A percentile compares a stretch with the other conserved stretches of the same genome.
phyloP scores from a whole-genome alignment of 2,113 vertebrate genomes.

The Hydropotes inermis region DNA sequence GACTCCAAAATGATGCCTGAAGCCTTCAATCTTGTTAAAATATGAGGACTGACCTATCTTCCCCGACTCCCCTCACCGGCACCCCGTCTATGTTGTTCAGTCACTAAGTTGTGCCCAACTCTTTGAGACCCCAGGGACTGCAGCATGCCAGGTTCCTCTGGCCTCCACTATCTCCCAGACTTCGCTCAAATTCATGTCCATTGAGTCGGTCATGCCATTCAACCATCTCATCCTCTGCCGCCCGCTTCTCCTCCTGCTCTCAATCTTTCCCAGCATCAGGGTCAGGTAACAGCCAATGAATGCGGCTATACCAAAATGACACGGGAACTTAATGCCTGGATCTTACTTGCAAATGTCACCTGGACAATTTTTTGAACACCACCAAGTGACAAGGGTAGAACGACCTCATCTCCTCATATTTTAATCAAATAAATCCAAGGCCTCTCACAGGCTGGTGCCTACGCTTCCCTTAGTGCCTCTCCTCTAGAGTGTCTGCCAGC shows the following conservation, averaged over 20 bases:
- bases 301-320: neutral
- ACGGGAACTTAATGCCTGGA: neutral
- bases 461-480: neutral
- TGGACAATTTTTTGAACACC: neutral
- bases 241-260: neutral
- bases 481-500: neutral
- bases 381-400: neutral
- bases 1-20: neutral
- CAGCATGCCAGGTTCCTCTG: neutral
- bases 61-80: too few species aligned
- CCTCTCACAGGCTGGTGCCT: neutral
- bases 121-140: neutral
- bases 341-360: neutral
- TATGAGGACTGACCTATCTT: neutral
- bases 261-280: neutral
- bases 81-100: neutral
- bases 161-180: neutral
- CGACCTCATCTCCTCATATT: neutral
- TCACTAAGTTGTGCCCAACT: neutral
- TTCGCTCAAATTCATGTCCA: neutral
- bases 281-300: neutral
- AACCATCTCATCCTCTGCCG: neutral
- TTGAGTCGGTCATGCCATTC: neutral
- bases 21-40: neutral
- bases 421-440: neutral